Evolutionary conservation across 2,888 invertebrate species (phyloP).

Genomic region (Amblyjoppa proteus): DNA sequence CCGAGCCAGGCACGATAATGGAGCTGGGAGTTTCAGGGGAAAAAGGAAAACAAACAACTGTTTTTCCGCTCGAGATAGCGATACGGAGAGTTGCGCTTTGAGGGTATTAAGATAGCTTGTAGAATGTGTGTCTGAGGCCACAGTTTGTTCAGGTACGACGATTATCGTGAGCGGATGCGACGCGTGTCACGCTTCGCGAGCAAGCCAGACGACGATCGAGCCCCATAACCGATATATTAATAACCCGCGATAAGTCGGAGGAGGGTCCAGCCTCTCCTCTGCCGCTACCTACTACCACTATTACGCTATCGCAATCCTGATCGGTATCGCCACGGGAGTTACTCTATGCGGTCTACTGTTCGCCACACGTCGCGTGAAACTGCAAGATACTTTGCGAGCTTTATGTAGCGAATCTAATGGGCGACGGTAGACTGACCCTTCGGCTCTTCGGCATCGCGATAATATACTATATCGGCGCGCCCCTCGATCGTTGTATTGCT

Average conservation of each 20-base stretch:
- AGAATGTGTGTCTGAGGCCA: constrained; percentile 29
- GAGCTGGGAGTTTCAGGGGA: neutral
- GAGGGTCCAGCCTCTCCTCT: constrained; percentile 33
- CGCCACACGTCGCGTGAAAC: constrained; percentile 10
- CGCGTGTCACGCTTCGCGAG: constrained; percentile 58
- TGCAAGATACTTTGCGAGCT: constrained; percentile 43
- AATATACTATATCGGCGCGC: constrained; percentile 57
- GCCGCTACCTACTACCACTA: neutral
- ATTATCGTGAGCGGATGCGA: constrained; percentile 64
- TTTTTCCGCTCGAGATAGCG: neutral
- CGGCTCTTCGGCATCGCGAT: neutral
- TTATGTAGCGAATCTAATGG: constrained; percentile 61
- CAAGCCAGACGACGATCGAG: constrained; percentile 41
- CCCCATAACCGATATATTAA: constrained; percentile 59
- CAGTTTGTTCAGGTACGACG: constrained; percentile 40
- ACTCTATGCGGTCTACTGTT: constrained; percentile 1
- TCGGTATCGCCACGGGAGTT: constrained; percentile 19
- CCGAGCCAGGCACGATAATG: neutral
- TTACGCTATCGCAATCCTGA: constrained; percentile 15
- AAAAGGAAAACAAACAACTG: neutral
- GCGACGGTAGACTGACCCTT: constrained; percentile 57
- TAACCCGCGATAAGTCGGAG: constrained; percentile 53
- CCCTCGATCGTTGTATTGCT: constrained; percentile 55
- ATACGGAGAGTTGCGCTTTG: constrained; percentile 2
- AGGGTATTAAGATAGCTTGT: constrained; percentile 29